Evolutionary conservation across 37 sponge, comb jelly and placozoan species (phyloP), one percentile per base, ranked within the genome.

Genomic region (Aphrocallistes beatrix): DNA sequence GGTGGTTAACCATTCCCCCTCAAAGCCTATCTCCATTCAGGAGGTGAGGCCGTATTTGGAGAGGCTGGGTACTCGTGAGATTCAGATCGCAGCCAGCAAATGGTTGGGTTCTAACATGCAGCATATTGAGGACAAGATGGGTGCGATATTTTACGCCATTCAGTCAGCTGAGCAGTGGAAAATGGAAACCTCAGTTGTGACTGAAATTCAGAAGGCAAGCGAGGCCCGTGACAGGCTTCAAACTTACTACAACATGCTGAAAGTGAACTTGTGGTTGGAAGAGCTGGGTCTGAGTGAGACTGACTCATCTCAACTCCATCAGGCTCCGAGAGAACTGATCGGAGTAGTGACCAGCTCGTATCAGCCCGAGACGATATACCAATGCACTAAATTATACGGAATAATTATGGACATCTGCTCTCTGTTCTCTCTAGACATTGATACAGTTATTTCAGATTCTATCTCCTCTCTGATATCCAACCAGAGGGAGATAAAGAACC

Each of bases 131-230:
- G 75, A 60, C 34, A 3, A 13, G n/a, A 19, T 60, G 75, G 34
- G n/a, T 19, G 75, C 75, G 75, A 60, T 60, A 60, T 30, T 60
- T 60, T 60, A 25, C 75, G 75, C 75, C 28, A 60, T 60, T 60
- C 28, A 3, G 3, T 3, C 75, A 13, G 75, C 75, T 60, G 34
- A 60, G 32, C 75, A 60, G 75, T 60, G 75, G 75, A 60, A 60
- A 30, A 47, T 21, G 13, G 75, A 60, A 28, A 60, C 75, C n/a
- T 32, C 75, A 6, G 75, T 60, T 28, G 75, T 60, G 8, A 6
- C 75, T 32, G 75, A 60, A 28, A 60, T 60, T 6, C 45, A 42
- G 45, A 60, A 60, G 34, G 8, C 75, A 3, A 25, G 75, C 21
- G 75, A 60, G 34, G 75, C 75, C 34, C 21, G n/a, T 21, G 75